phyloP scores from a whole-genome alignment of 2,113 vertebrate genomes.

The Phocoena sinus region DNA sequence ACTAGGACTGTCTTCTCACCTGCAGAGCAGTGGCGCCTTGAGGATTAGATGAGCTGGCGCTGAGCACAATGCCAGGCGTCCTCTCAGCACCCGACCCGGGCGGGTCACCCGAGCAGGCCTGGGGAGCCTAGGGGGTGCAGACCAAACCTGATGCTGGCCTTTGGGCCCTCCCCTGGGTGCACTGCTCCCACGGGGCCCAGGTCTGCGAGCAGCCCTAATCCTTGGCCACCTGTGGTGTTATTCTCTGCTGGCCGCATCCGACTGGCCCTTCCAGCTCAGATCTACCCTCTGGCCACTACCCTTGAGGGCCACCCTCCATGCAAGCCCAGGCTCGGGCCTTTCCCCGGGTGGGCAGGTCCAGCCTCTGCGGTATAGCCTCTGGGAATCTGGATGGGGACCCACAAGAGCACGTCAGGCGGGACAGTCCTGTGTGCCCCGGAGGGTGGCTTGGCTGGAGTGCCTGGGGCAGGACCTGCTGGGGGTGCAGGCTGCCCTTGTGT shows the following conservation, averaged over 20 bases:
- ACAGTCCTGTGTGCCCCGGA: neutral
- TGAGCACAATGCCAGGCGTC: neutral
- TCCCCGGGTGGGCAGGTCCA: neutral
- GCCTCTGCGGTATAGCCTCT: neutral
- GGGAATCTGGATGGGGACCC: neutral
- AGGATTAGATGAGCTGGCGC: neutral
- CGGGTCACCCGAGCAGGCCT: rapidly evolving
- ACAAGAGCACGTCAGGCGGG: neutral
- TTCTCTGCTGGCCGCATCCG: neutral
- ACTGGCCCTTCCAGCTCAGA: neutral
- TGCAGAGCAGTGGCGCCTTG: neutral
- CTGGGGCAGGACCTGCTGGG: neutral
- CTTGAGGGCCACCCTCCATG: too few relatives aligned
- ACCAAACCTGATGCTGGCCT: neutral
- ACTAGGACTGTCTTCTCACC: neutral
- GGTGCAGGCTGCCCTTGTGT: rapidly evolving
- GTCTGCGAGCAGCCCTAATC: rapidly evolving
- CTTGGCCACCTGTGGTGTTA: neutral
- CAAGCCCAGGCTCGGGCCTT: neutral
- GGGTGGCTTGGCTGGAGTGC: rapidly evolving
- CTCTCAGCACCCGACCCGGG: neutral
- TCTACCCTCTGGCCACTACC: neutral
- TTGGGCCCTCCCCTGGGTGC: rapidly evolving
- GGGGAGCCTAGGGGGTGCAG: neutral
- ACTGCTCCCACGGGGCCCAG: neutral